phyloP scores from a whole-genome alignment of 2,888 invertebrate species.

The Brachypterus glaber region DNA sequence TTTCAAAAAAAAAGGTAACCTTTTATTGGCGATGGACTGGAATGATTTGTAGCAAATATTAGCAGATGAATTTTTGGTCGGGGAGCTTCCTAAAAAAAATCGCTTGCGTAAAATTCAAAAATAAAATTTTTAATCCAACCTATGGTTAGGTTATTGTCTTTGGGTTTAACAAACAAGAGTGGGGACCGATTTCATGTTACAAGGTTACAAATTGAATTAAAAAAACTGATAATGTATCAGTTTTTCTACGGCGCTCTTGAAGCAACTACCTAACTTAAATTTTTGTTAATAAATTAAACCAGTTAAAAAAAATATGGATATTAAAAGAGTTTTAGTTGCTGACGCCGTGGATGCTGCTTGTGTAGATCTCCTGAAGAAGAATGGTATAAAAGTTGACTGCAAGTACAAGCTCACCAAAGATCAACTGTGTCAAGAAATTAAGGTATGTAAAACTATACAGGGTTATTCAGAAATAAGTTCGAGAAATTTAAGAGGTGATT shows the following conservation, averaged over 20 bases:
- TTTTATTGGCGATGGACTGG: no score
- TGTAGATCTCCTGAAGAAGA: conserved; percentile 63
- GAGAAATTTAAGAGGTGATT: no score
- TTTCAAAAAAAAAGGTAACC: no score
- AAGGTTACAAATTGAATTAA: conserved; percentile 17
- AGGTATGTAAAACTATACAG: no score
- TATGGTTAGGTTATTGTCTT: conserved; percentile 19
- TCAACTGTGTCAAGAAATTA: conserved; percentile 71
- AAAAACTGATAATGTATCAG: conserved; percentile 7
- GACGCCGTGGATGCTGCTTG: conserved; percentile 88
- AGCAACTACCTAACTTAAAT: background rate
- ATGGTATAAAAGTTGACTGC: conserved; percentile 70
- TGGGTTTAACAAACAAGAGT: conserved; percentile 17
- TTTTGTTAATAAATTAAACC: conserved; percentile 3
- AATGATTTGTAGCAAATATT: no score
- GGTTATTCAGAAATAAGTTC: no score
- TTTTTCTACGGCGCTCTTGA: background rate
- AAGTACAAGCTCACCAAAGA: conserved; percentile 70
- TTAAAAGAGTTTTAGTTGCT: conserved; percentile 78
- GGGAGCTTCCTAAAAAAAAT: no score
- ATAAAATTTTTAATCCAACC: background rate
- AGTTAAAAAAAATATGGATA: conserved; percentile 39
- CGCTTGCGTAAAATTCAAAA: no score
- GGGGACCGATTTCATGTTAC: conserved; percentile 16
- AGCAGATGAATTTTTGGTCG: no score